Evolutionary conservation across 2,888 invertebrate genomes (phyloP).

Genomic region (Ormia ochracea): DNA sequence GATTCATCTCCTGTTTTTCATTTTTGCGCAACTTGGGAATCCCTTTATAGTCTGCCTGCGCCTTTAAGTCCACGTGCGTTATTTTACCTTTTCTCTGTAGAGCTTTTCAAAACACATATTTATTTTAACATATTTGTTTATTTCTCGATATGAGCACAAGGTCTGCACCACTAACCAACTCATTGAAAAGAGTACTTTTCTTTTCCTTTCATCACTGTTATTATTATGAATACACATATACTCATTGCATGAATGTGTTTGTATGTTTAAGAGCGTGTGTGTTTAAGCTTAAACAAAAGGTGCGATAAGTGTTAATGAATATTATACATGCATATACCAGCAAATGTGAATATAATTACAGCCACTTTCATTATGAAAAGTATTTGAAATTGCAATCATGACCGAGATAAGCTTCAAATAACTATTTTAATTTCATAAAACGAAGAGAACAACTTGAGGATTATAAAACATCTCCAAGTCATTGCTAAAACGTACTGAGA

Average conservation of each 20-base stretch:
- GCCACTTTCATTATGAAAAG: constrained; percentile 30
- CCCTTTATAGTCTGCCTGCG: neutral
- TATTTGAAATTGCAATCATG: constrained; percentile 51
- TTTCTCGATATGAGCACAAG: constrained; percentile 57
- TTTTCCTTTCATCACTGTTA: constrained; percentile 11
- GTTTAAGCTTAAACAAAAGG: constrained; percentile 19
- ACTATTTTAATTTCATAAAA: constrained; percentile 14
- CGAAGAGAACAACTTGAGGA: neutral
- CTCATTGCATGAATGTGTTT: neutral
- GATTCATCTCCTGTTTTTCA: too few relatives aligned
- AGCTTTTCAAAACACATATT: neutral
- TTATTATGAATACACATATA: neutral
- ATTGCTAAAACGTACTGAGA: neutral
- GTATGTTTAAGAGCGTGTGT: constrained; percentile 9
- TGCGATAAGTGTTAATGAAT: constrained; percentile 58
- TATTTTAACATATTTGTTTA: constrained; percentile 35
- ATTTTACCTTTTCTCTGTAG: neutral
- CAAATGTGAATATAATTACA: neutral
- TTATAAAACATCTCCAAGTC: neutral
- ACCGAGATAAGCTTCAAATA: constrained; percentile 53
- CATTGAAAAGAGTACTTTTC: neutral
- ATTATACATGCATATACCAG: neutral
- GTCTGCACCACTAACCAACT: constrained; percentile 36
- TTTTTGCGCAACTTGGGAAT: neutral
- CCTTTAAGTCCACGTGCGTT: neutral